Evolutionary conservation across 2,888 invertebrate genomes (phyloP).

Genomic region (Helobdella robusta): DNA sequence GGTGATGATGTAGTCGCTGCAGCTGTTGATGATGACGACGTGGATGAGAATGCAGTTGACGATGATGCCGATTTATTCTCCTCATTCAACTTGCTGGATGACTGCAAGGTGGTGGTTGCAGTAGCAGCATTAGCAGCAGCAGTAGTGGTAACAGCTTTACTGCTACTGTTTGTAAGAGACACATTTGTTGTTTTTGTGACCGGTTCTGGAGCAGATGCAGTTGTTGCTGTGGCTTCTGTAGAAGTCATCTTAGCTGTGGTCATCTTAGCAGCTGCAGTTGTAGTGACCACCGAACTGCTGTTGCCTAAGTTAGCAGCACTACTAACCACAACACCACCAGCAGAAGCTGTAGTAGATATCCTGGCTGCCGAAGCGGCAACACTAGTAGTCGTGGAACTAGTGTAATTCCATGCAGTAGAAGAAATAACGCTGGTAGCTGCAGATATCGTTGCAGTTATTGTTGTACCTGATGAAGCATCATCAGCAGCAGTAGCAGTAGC

Average conservation of each 20-base stretch:
- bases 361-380: background rate
- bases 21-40: background rate
- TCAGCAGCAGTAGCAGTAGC: slow-evolving; percentile 5
- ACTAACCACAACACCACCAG: background rate
- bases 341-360: background rate
- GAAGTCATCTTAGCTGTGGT: background rate
- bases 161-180: background rate
- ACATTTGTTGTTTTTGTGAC: background rate
- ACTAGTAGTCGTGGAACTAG: background rate
- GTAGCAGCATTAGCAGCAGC: too few species aligned
- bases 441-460: background rate
- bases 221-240: background rate
- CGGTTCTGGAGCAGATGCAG: background rate
- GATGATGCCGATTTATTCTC: too few species aligned
- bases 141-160: background rate
- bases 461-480: background rate
- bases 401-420: background rate
- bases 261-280: background rate
- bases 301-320: background rate
- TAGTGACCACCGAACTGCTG: background rate
- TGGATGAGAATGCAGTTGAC: background rate
- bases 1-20: background rate
- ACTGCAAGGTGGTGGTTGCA: background rate
- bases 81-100: too few species aligned
- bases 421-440: background rate